Evolutionary conservation across 2,797 vertebrate species (phyloP).

Genomic region (Catharus ustulatus): DNA sequence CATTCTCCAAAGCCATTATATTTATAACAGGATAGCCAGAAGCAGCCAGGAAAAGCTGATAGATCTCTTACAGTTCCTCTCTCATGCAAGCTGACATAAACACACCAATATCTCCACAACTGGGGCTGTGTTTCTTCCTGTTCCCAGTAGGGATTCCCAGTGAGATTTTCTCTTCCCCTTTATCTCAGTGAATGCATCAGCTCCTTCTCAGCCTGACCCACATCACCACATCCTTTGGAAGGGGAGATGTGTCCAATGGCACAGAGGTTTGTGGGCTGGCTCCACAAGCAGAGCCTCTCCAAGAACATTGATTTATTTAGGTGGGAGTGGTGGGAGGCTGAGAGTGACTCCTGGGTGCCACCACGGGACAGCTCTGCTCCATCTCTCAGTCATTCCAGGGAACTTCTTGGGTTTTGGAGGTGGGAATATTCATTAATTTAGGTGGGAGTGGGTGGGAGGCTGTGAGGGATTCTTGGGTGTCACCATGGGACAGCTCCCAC

Average conservation of each 20-base stretch:
- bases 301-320: background rate
- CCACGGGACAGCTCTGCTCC: background rate
- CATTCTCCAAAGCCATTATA: background rate
- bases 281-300: background rate
- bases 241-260: background rate
- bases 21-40: background rate
- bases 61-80: background rate
- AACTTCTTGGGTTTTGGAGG: background rate
- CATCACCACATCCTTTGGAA: background rate
- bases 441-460: no score
- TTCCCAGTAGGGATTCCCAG: background rate
- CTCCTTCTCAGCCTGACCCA: background rate
- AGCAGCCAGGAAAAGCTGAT: background rate
- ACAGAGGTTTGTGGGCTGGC: background rate
- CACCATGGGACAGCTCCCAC: no score
- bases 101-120: background rate
- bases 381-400: background rate
- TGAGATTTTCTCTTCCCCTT: background rate
- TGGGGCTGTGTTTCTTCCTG: background rate
- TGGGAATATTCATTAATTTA: no score
- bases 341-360: background rate
- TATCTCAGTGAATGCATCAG: background rate
- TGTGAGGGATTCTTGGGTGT: no score
- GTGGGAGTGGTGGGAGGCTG: background rate
- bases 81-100: background rate